Evolutionary conservation across 2,888 invertebrate species (phyloP).

Genomic region (Heliothis peltigera): DNA sequence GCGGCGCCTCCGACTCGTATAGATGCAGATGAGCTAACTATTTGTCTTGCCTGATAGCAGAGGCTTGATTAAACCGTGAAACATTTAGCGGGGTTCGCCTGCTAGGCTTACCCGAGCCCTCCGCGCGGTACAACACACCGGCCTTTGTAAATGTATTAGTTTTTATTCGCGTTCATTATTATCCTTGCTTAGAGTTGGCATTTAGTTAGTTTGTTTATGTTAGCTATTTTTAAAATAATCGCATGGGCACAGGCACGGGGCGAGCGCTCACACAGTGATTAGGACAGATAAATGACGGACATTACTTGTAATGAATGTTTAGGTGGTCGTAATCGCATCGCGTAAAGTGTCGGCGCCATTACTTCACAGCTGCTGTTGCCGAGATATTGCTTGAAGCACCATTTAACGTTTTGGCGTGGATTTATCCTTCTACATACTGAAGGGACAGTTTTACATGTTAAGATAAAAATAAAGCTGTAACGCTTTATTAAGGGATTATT

Average conservation of each 20-base stretch:
- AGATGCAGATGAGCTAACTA: conserved; percentile 90
- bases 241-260: conserved; percentile 68
- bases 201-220: conserved; percentile 60
- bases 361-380: conserved; percentile 88
- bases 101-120: conserved; percentile 68
- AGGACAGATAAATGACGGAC: conserved; percentile 89
- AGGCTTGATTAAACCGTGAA: conserved; percentile 89
- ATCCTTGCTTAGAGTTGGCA: conserved; percentile 35
- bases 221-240: conserved; percentile 70
- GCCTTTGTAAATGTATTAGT: conserved; percentile 53
- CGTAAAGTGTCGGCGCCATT: conserved; percentile 89
- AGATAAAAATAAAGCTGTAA: conserved; percentile 63
- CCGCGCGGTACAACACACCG: conserved; percentile 35
- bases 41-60: conserved; percentile 88
- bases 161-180: conserved; percentile 51
- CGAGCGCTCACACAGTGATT: conserved; percentile 84
- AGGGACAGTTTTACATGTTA: conserved; percentile 73
- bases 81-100: conserved; percentile 84
- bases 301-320: conserved; percentile 90
- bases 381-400: conserved; percentile 87
- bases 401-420: conserved; percentile 81
- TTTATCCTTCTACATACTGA: conserved; percentile 78
- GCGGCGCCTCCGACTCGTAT: conserved; percentile 84
- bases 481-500: conserved; percentile 52
- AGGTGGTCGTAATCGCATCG: conserved; percentile 90